Conservation (phyloP, 2,113 vertebrate genomes). For the Poecilia latipinna region DNA sequence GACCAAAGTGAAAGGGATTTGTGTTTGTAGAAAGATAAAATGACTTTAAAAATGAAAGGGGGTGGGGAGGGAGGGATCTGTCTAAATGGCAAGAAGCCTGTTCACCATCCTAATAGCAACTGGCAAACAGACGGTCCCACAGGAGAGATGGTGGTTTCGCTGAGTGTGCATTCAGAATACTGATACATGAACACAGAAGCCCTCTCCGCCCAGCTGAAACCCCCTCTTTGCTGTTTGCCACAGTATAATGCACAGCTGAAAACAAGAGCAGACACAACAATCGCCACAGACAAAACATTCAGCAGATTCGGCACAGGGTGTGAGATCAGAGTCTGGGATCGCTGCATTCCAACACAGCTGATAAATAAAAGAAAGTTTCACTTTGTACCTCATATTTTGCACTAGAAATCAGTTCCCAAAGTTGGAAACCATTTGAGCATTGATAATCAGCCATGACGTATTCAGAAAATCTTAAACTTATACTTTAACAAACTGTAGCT, state of each 20-base stretch:
- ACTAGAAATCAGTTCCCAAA: background rate
- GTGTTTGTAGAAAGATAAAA: slow-evolving; percentile 41
- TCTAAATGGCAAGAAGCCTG: slow-evolving; percentile 69
- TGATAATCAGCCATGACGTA: background rate
- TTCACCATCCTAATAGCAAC: slow-evolving; percentile 70
- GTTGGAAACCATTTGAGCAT: background rate
- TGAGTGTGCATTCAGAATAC: slow-evolving; percentile 77
- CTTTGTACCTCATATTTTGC: background rate
- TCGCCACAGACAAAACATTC: slow-evolving; percentile 37
- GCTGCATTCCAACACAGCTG: slow-evolving; percentile 1
- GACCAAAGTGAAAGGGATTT: slow-evolving; percentile 35
- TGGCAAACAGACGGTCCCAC: slow-evolving; percentile 61
- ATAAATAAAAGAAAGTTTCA: background rate
- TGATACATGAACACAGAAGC: slow-evolving; percentile 57
- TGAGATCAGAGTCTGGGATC: background rate
- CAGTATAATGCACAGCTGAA: slow-evolving; percentile 6
- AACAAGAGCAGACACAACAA: slow-evolving; percentile 59
- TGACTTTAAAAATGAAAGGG: slow-evolving; percentile 1
- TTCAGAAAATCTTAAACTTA: no score
- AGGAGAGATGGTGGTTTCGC: slow-evolving; percentile 66
- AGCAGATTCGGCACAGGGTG: background rate
- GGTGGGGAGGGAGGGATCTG: background rate
- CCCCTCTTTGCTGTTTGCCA: slow-evolving; percentile 9
- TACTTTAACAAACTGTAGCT: no score
- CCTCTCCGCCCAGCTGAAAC: slow-evolving; percentile 19